phyloP scores from a whole-genome alignment of 2,888 invertebrate genomes.

The Athetis lepigone region DNA sequence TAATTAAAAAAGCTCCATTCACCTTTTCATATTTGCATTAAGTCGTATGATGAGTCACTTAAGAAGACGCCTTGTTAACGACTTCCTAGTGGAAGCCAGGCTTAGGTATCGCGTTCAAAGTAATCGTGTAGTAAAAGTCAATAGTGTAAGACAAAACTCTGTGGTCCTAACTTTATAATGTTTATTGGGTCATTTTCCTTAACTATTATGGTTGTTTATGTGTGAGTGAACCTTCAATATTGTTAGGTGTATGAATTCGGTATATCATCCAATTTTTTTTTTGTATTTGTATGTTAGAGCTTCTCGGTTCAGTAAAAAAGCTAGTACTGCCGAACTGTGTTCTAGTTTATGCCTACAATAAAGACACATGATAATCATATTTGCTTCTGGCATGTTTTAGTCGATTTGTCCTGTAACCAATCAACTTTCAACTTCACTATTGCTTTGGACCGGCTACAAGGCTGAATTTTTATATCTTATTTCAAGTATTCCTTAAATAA shows the following conservation, averaged over 20 bases:
- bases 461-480: too few relatives aligned
- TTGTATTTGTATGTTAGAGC: too few relatives aligned
- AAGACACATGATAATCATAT: too few relatives aligned
- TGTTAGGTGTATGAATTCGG: background rate
- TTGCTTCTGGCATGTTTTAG: too few relatives aligned
- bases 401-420: too few relatives aligned
- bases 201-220: background rate
- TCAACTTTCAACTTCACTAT: background rate
- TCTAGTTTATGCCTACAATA: too few relatives aligned
- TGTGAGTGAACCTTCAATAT: background rate
- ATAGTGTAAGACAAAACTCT: conserved; percentile 33
- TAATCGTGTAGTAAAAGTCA: conserved; percentile 32
- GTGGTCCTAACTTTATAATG: conserved; percentile 13
- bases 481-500: too few relatives aligned
- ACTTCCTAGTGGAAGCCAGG: background rate
- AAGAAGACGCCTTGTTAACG: conserved; percentile 25
- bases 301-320: too few relatives aligned
- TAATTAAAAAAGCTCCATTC: background rate
- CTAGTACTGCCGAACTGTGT: too few relatives aligned
- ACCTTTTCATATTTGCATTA: conserved; percentile 24
- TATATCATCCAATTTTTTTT: too few relatives aligned
- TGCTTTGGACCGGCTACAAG: background rate
- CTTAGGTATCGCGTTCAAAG: conserved; percentile 15
- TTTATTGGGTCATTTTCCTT: conserved; percentile 30
- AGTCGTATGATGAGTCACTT: conserved; percentile 13